Percentiles rank a stretch among this genome's conserved stretches.
Conservation (phyloP, 2,113 vertebrate genomes). For the Scopus umbretta region DNA sequence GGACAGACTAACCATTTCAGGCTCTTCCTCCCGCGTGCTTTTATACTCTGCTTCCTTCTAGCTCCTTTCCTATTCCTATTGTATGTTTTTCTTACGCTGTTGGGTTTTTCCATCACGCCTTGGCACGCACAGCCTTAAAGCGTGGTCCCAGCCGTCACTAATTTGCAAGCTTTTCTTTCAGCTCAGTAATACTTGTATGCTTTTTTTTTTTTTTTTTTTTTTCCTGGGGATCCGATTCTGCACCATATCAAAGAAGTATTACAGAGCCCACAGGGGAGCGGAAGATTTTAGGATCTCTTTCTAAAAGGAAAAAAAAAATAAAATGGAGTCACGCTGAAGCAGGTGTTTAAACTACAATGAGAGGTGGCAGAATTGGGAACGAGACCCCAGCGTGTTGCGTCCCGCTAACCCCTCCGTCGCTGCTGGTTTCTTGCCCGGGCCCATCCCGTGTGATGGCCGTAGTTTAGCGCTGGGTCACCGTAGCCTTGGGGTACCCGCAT, state of each 20-base stretch:
- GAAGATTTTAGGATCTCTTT: not conserved
- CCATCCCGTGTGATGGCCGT: fast-evolving
- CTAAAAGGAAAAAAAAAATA: not conserved
- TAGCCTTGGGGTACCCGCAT: not conserved
- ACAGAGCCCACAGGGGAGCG: not conserved
- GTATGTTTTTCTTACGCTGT: not conserved
- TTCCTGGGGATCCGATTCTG: not conserved
- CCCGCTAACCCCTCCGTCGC: not conserved
- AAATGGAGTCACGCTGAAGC: not conserved
- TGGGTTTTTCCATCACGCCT: not conserved
- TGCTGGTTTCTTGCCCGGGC: not conserved
- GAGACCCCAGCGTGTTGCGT: no score
- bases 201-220: not conserved
- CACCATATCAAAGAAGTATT: not conserved
- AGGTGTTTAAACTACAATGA: not conserved
- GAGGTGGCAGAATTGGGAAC: not conserved
- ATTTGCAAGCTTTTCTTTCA: not conserved
- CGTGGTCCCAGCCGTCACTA: not conserved
- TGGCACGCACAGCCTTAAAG: not conserved
- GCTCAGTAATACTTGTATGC: not conserved
- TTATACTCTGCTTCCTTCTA: not conserved
- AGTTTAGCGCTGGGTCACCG: not conserved
- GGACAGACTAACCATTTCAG: constrained; percentile 1
- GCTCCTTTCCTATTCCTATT: not conserved
- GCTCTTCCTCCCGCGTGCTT: not conserved